Evolutionary conservation across 64 coral and sea anemone species (phyloP).

Genomic region (Trachythela sp.): DNA sequence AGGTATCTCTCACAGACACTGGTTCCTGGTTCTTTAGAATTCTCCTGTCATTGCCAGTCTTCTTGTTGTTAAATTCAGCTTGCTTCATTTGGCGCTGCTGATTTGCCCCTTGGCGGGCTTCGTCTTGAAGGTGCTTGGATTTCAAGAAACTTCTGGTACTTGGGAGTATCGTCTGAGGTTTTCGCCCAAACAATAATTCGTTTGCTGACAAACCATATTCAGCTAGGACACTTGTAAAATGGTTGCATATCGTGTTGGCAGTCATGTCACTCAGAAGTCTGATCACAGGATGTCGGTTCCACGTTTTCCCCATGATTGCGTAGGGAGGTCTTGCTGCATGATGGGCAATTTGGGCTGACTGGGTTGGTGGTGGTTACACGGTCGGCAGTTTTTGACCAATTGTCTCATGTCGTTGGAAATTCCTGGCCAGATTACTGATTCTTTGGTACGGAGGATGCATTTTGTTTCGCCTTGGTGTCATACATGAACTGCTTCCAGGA

Average conservation of each 20-base stretch:
- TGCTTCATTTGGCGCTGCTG: slow-evolving; percentile 40
- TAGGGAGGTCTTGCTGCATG: slow-evolving; percentile 23
- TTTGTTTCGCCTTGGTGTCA: slow-evolving; percentile 24
- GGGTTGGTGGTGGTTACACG: background rate
- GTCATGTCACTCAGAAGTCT: slow-evolving; percentile 30
- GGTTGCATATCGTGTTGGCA: slow-evolving; percentile 32
- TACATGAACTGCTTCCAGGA: background rate
- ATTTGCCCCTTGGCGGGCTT: slow-evolving; percentile 36
- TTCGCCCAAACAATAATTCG: slow-evolving; percentile 51
- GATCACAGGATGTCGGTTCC: slow-evolving; percentile 1
- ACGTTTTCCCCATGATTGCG: background rate
- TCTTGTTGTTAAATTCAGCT: slow-evolving; percentile 46
- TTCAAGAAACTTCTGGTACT: slow-evolving; percentile 18
- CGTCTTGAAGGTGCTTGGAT: slow-evolving; percentile 30
- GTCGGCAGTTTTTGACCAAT: background rate
- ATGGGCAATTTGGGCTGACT: slow-evolving; percentile 16
- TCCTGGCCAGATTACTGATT: background rate
- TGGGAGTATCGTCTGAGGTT: slow-evolving; percentile 39
- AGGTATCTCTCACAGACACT: slow-evolving; percentile 43
- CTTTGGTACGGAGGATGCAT: background rate
- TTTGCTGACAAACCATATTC: slow-evolving; percentile 49
- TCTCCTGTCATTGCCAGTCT: slow-evolving; percentile 18
- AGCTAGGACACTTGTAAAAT: slow-evolving; percentile 29
- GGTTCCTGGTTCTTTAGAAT: slow-evolving; percentile 19
- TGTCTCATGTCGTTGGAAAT: slow-evolving; percentile 26